Base-by-base conservation (phyloP, 2,888 invertebrate species). In the Platerodrilus igneus region DNA sequence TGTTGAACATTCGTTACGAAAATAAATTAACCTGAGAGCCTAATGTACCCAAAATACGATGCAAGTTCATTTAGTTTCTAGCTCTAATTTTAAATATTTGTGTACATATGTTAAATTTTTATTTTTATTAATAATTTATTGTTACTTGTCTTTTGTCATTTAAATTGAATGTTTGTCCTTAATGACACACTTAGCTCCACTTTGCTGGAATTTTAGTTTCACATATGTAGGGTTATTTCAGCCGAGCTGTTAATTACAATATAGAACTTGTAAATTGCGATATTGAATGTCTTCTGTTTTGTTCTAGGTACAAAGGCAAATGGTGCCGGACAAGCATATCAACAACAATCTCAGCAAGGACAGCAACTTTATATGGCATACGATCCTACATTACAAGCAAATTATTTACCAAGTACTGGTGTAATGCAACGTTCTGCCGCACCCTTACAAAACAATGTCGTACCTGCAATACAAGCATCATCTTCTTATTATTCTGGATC, bases 351-450 rank as follows among this genome's bases (percentile, higher is more conserved):
- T 13, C 74, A 69, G 41, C 64, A 69, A 53, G 65, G 66, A 36
- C 66, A 76, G 52, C 68, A 75, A 62, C 59, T 78, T 48, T 78
- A 74, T 60, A 77, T 80, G 62, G 71, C 75, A 35, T 80, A 77
- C 56, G 79, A 74, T 66, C 79, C 70, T 9, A 53, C 64, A n/a
- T 67, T 71, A 46, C 74, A 73, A 60, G 66, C 75, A 57, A 73
- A 75, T 56, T 82, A 79, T 64, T 67, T 82, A 59, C 71, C 77
- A 29, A 76, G 75, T 45, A 78, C 79, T 1, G 79, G 77, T 41
- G 71, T 81, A 47, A 74, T 81, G 37, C 78, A 78, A 48, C 72
- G 80, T 58, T 73, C 72, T 25, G 73, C 75, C 0, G 67, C 64
- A 22, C 68, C 65, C 0, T 63, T 67, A 6, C 69, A 69, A 48